These are phyloP conservation scores for Autographa pulchrina DNA, from an alignment of 2,888 invertebrate species.

Conservation along the genomic window DNA sequence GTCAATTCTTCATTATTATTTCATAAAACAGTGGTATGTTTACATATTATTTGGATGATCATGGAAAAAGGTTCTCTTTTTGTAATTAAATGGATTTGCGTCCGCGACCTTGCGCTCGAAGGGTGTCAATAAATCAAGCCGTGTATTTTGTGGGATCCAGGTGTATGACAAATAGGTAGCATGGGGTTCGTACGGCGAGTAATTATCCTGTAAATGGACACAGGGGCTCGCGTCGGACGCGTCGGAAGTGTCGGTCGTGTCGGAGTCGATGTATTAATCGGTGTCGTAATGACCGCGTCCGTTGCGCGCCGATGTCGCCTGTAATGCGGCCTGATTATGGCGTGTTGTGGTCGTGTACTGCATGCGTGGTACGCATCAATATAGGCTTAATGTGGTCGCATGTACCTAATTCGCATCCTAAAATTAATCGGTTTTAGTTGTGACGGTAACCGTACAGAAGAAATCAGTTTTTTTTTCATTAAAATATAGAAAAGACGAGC, in stretches of 20 bases:
- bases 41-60: no score
- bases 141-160: slow-evolving; percentile 9
- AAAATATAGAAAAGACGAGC: neutral
- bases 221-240: slow-evolving; percentile 35
- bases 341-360: slow-evolving; percentile 20
- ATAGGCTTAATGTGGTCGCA: slow-evolving; percentile 24
- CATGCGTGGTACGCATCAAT: neutral
- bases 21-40: no score
- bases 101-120: neutral
- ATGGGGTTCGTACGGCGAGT: slow-evolving; percentile 20
- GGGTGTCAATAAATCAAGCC: neutral
- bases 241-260: slow-evolving; percentile 24
- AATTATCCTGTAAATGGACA: slow-evolving; percentile 63
- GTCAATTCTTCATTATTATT: no score
- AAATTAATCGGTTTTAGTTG: neutral
- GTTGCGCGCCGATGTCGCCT: slow-evolving; percentile 17
- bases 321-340: slow-evolving; percentile 28
- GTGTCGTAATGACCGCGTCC: slow-evolving; percentile 35
- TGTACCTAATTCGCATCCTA: neutral
- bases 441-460: neutral
- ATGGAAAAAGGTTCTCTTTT: neutral
- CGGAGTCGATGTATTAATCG: slow-evolving; percentile 52
- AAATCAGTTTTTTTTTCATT: no score
- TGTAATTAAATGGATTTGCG: neutral
- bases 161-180: slow-evolving; percentile 51